Percentiles rank a stretch among this genome's conserved stretches.
Conservation (phyloP, 2,888 invertebrate genomes). For the Fragum sueziense region DNA sequence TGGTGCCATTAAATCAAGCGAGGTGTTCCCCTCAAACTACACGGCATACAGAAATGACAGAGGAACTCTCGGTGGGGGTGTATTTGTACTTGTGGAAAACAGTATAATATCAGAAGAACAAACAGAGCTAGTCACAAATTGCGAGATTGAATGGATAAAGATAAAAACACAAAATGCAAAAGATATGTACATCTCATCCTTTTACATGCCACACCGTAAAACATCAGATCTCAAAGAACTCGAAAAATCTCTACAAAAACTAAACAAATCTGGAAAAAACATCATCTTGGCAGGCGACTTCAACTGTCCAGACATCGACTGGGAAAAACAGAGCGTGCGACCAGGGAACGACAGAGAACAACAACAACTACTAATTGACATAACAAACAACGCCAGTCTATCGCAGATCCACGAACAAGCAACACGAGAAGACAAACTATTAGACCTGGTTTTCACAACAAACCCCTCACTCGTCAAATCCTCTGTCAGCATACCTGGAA, state of each 20-base stretch:
- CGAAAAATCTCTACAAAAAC: slow-evolving; percentile 19
- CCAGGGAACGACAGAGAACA: slow-evolving; percentile 10
- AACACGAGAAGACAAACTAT: background rate
- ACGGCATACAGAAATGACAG: slow-evolving; percentile 44
- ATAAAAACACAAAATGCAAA: slow-evolving; percentile 40
- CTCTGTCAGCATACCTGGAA: slow-evolving; percentile 16
- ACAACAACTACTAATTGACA: slow-evolving; percentile 34
- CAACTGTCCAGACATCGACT: slow-evolving; percentile 4
- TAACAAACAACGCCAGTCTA: slow-evolving; percentile 12
- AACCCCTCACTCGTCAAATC: slow-evolving; percentile 33
- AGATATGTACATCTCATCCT: slow-evolving; percentile 34
- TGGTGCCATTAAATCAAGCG: slow-evolving; percentile 20
- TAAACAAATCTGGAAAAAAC: background rate
- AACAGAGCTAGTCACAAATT: slow-evolving; percentile 40
- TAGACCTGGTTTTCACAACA: background rate
- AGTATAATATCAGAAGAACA: slow-evolving; percentile 40
- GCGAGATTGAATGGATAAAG: slow-evolving; percentile 52
- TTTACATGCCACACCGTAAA: slow-evolving; percentile 47
- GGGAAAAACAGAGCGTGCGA: slow-evolving; percentile 13
- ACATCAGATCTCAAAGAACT: slow-evolving; percentile 19
- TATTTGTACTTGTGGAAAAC: slow-evolving; percentile 43
- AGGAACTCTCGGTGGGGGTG: slow-evolving; percentile 41
- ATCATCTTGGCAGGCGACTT: slow-evolving; percentile 35
- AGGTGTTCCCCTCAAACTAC: slow-evolving; percentile 45
- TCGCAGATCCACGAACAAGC: slow-evolving; percentile 34